These are phyloP conservation scores for Megathymus violae DNA, from an alignment of 1,140 invertebrate genomes.

Conservation along the genomic window DNA sequence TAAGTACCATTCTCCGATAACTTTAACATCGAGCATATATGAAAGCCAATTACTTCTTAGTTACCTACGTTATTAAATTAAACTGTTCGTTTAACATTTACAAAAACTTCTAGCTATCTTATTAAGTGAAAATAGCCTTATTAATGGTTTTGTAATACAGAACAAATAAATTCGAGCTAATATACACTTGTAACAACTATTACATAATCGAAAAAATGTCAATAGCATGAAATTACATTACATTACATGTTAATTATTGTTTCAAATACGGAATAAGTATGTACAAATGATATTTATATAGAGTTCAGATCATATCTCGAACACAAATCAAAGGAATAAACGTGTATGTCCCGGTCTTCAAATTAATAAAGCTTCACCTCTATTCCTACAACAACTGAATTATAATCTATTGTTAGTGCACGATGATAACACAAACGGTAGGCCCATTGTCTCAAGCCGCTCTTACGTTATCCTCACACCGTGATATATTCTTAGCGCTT, in stretches of 20 bases:
- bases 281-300: no score
- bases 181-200: no score
- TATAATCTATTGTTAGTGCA: conserved; percentile 17
- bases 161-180: no score
- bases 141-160: no score
- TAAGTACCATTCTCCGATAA: background rate
- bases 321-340: background rate
- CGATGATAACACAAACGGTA: conserved; percentile 8
- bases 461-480: conserved; percentile 24
- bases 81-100: background rate
- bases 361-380: conserved; percentile 7
- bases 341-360: background rate
- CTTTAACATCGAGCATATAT: background rate
- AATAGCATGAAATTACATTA: no score
- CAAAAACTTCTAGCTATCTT: background rate
- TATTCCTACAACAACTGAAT: conserved; percentile 9
- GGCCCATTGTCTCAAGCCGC: conserved; percentile 20
- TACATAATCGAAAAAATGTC: no score
- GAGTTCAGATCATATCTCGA: background rate
- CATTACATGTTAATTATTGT: no score
- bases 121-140: no score
- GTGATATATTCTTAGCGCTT: conserved; percentile 20
- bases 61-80: background rate
- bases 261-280: no score
- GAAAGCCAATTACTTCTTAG: no score